Conservation (phyloP, 2,113 vertebrate species). For the Cercopithecus mona region DNA sequence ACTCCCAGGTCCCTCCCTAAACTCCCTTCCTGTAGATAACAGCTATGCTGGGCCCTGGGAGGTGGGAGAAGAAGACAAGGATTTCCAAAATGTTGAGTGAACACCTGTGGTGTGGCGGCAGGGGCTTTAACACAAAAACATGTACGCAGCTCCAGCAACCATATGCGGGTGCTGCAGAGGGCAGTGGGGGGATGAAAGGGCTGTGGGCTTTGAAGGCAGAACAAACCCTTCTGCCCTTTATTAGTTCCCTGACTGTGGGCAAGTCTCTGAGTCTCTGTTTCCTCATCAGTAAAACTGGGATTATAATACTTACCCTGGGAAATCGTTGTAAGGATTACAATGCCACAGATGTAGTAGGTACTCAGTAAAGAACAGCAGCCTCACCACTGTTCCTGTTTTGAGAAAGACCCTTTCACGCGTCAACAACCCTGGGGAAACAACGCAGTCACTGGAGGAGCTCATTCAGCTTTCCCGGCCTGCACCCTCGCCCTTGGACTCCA, state of each 20-base stretch:
- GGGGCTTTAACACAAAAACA: neutral
- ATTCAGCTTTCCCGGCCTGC: neutral
- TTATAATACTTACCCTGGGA: neutral
- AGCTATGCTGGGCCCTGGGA: neutral
- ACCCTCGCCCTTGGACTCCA: neutral
- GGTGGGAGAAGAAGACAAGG: neutral
- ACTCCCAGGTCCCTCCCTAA: neutral
- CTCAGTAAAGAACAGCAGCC: neutral
- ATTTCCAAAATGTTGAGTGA: neutral
- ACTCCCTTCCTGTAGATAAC: neutral
- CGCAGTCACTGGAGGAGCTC: neutral
- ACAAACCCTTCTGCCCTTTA: neutral
- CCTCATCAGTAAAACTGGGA: neutral
- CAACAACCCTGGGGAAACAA: neutral
- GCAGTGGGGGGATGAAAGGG: neutral
- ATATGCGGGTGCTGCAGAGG: fast-evolving
- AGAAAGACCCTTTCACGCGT: neutral
- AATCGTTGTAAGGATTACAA: neutral
- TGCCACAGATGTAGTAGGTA: neutral
- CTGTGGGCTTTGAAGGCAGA: neutral
- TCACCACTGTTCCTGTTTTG: neutral
- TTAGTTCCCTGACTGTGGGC: neutral
- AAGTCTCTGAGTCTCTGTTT: neutral
- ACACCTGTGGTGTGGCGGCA: neutral
- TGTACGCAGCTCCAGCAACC: neutral